A percentile compares a stretch with the other conserved stretches of the same genome.
Evolutionary conservation across 2,113 vertebrate genomes (phyloP).

Genomic region (Campylomormyrus tamandua): DNA sequence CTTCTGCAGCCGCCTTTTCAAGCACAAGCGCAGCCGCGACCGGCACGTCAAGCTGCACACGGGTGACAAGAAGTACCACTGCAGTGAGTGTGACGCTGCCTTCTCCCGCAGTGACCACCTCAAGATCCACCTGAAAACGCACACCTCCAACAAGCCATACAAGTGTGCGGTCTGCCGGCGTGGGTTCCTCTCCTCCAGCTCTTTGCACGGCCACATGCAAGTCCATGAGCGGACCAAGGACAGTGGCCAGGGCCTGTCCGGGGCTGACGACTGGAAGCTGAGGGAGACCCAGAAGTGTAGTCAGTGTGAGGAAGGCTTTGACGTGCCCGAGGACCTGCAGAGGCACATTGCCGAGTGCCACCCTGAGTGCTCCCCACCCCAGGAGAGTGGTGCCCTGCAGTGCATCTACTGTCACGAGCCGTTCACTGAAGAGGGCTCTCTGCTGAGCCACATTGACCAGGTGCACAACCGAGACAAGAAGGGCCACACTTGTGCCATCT

Average conservation of each 20-base stretch:
- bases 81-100: conserved; percentile 89
- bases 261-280: conserved; percentile 87
- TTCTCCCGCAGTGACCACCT: conserved; percentile 97
- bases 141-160: conserved; percentile 97
- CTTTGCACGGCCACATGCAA: conserved; percentile 96
- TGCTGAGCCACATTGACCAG: conserved; percentile 90
- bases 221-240: conserved; percentile 90
- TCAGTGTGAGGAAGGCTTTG: conserved; percentile 94
- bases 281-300: conserved; percentile 94
- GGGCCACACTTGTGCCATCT: conserved; percentile 80
- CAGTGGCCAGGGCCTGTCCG: conserved; percentile 69
- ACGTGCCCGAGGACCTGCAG: conserved; percentile 92
- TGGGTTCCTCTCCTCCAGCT: conserved; percentile 93
- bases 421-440: conserved; percentile 82
- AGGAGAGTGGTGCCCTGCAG: conserved; percentile 84
- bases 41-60: conserved; percentile 96
- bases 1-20: conserved; percentile 93
- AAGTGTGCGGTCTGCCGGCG: conserved; percentile 96
- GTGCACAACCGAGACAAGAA: conserved; percentile 83
- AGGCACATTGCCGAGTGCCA: conserved; percentile 95
- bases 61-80: conserved; percentile 97
- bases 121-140: conserved; percentile 98
- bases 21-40: conserved; percentile 95
- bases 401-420: conserved; percentile 95
- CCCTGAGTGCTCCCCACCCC: conserved; percentile 88